A percentile compares a stretch with the other conserved stretches of the same genome.
phyloP scores from a whole-genome alignment of 1,140 invertebrate species.

The Leptinotarsa undecemlineata region DNA sequence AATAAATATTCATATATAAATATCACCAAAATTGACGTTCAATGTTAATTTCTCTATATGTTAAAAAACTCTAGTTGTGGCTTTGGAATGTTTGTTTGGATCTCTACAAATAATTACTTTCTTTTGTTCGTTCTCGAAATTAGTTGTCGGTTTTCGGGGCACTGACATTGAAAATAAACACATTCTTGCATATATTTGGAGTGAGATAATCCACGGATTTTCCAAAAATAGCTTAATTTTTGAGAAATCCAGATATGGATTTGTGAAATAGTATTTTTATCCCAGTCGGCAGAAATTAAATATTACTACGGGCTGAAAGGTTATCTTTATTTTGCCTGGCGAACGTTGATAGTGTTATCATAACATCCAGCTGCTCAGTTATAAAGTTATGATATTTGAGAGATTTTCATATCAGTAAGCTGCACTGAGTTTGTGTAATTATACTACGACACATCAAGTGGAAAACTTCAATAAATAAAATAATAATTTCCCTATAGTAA shows the following conservation, averaged over 20 bases:
- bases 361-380: not conserved
- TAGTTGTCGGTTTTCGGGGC: too few relatives aligned
- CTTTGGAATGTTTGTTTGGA: too few relatives aligned
- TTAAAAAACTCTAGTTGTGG: too few relatives aligned
- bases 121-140: too few relatives aligned
- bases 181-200: not conserved
- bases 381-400: conserved; percentile 7
- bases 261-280: conserved; percentile 13
- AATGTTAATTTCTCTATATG: too few relatives aligned
- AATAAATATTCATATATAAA: too few relatives aligned
- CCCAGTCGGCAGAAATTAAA: not conserved
- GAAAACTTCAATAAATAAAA: too few relatives aligned
- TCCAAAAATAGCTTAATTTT: not conserved
- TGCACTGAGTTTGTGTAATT: not conserved
- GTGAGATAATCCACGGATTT: not conserved
- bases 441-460: too few relatives aligned
- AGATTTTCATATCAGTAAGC: not conserved
- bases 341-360: not conserved
- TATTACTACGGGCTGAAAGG: conserved; percentile 6
- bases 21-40: too few relatives aligned
- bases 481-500: too few relatives aligned
- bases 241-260: not conserved
- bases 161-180: too few relatives aligned
- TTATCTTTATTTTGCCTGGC: conserved; percentile 10
- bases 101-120: too few relatives aligned